Evolutionary conservation across 2,113 vertebrate genomes (phyloP).

Genomic region (Gopherus evgoodei): DNA sequence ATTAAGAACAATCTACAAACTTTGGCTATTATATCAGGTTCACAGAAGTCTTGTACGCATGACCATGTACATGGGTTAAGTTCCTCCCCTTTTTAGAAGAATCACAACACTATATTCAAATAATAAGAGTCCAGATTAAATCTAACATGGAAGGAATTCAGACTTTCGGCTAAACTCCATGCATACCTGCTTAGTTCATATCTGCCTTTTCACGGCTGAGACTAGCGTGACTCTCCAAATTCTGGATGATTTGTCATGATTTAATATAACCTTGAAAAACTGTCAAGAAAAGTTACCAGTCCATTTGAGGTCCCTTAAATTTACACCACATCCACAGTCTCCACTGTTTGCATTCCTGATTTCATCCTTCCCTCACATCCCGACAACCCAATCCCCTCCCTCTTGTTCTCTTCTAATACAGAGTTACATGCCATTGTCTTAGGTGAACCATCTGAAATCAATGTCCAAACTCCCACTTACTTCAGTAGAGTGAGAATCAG

Average conservation of each 20-base stretch:
- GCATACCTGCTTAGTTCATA: neutral
- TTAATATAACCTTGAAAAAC: neutral
- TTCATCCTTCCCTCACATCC: neutral
- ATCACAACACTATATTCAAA: neutral
- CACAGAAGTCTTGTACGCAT: neutral
- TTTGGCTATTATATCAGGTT: neutral
- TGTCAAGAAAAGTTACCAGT: neutral
- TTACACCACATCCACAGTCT: neutral
- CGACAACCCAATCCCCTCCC: neutral
- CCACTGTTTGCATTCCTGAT: neutral
- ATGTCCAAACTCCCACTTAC: neutral
- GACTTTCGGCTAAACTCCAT: neutral
- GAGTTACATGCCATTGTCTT: neutral
- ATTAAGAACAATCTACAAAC: constrained; percentile 9
- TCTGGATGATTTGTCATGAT: neutral
- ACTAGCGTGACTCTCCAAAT: neutral
- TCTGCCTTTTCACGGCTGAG: neutral
- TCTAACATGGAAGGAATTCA: neutral
- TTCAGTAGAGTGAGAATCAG: neutral
- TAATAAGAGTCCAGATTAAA: neutral
- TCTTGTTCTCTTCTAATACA: rapidly evolving
- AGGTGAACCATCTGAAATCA: neutral
- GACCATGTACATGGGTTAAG: neutral
- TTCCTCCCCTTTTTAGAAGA: neutral
- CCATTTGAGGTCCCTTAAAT: neutral